Percentiles rank a stretch among this genome's conserved stretches.
These are phyloP conservation scores for Varecia variegata DNA, from an alignment of 2,797 vertebrate species.

Conservation along the genomic window DNA sequence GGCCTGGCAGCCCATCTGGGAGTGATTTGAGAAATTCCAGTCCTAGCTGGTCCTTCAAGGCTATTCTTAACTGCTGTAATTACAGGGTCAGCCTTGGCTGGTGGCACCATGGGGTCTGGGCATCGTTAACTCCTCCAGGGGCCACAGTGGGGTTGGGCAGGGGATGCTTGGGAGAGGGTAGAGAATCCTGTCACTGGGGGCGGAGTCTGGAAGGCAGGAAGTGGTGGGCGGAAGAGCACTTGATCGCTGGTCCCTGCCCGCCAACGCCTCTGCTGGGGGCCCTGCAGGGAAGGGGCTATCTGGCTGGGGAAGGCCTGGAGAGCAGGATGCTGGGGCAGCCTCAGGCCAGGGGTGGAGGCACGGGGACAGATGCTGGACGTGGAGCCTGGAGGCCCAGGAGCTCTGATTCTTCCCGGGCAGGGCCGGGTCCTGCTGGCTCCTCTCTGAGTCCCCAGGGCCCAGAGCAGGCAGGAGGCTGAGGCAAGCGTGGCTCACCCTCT, in stretches of 20 bases:
- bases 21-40: conserved; percentile 77
- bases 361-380: conserved; percentile 11
- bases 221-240: conserved; percentile 3
- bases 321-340: neutral
- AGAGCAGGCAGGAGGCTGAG: neutral
- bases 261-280: neutral
- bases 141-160: neutral
- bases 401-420: neutral
- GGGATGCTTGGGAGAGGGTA: neutral
- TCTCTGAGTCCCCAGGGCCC: neutral
- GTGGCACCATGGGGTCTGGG: conserved; percentile 51
- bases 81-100: conserved; percentile 70
- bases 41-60: neutral
- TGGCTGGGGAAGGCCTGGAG: neutral
- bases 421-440: conserved; percentile 63
- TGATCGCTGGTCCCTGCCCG: neutral
- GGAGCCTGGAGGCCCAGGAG: neutral
- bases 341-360: accelerated
- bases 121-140: conserved; percentile 67
- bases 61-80: conserved; percentile 82
- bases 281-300: neutral
- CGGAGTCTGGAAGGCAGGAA: conserved; percentile 51
- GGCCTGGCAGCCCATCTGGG: conserved; percentile 78
- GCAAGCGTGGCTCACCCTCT: neutral
- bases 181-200: neutral